Evolutionary conservation across 1,140 invertebrate species (phyloP), one percentile per base, ranked within the genome.

Genomic region (Patella vulgata): DNA sequence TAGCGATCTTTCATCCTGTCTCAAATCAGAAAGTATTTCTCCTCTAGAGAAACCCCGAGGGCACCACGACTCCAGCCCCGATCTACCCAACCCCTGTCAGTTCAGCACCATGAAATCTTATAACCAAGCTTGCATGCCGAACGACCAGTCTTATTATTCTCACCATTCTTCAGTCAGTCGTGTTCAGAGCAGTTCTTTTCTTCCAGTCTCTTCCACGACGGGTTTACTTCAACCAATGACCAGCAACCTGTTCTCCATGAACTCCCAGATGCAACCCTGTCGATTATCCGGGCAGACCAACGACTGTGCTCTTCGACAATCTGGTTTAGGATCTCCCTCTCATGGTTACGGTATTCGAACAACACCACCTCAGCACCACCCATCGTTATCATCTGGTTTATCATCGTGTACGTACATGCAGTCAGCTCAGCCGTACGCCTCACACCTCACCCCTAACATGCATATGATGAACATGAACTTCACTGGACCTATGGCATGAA

Each of bases 401-500:
- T 73, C 77, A 5, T 75, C 77, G 42, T 79, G 77, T 51, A 79
- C 77, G 3, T 79, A 79, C 63, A 79, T 79, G 77, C 77, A 79
- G 59, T 69, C 77, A 9, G 59, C 75, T 21, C 77, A 79, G 51
- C 66, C 67, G 3, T 79, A 79, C 43, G 65, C 77, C 4, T 43
- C 70, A 28, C 73, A 75, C 42, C 66, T 79, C 3, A 68, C 73
- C 5, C 68, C 77, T 43, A 77, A 75, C 63, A 68, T 79, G 57
- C 75, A 77, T 58, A 79, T 79, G 77, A 79, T 79, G 77, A 79
- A 79, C 54, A 76, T 78, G 74, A 78, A 75, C 60, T 79, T 79
- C 68, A 57, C 75, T 21, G 73, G 75, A 25, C 73, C 73, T 19
- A 79, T 79, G 77, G 71, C 71, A 17, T 79, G 72, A 79, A 52